Percentiles rank a stretch among this genome's conserved stretches.
Evolutionary conservation across 2,888 invertebrate species (phyloP).

Genomic region (Hyalella azteca): DNA sequence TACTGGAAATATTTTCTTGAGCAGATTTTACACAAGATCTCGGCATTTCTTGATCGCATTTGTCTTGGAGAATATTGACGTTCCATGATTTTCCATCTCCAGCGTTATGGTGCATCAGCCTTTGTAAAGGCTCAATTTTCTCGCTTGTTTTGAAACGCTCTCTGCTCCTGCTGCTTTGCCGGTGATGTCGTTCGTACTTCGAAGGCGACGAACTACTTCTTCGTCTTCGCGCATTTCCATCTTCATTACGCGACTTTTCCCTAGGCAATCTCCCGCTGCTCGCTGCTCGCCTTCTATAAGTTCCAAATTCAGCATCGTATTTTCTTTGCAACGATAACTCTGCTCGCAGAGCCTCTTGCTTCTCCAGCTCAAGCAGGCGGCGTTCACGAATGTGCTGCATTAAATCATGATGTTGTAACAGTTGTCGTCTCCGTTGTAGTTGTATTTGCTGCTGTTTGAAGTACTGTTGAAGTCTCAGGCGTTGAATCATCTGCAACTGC

Average conservation of each 20-base stretch:
- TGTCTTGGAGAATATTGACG: no score
- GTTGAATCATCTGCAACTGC: conserved; percentile 21
- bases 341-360: conserved; percentile 12
- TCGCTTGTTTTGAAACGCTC: background rate
- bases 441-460: conserved; percentile 1
- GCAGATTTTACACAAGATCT: no score
- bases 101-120: no score
- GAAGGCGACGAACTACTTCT: conserved; percentile 7
- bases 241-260: background rate
- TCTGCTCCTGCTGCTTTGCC: background rate
- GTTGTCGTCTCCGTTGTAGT: background rate
- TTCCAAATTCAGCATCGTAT: background rate
- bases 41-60: no score
- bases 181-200: background rate
- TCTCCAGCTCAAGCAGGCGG: background rate
- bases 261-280: background rate
- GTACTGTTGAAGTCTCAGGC: background rate
- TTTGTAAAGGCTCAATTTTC: background rate
- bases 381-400: conserved; percentile 1
- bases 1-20: no score
- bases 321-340: background rate
- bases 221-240: background rate
- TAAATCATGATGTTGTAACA: background rate
- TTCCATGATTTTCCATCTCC: no score
- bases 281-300: background rate